Conservation (phyloP, 2,888 invertebrate genomes). For the Oegoconia quadripuncta region DNA sequence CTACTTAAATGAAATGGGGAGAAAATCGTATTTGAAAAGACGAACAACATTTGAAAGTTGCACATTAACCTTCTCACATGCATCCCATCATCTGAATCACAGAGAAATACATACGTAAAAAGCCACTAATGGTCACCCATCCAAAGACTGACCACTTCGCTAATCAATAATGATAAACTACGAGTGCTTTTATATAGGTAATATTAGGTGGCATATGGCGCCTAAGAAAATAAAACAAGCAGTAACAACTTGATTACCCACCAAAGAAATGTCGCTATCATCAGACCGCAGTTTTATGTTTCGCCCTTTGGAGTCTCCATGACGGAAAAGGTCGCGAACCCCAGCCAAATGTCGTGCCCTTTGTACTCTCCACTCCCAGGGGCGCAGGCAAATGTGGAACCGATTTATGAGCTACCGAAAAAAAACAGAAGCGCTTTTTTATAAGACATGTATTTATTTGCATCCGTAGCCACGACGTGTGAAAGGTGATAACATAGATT, state of each 20-base stretch:
- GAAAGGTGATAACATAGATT: too few relatives aligned
- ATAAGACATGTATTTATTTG: too few relatives aligned
- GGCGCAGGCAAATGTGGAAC: neutral
- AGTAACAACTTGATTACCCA: neutral
- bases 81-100: too few relatives aligned
- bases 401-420: too few relatives aligned
- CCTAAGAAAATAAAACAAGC: too few relatives aligned
- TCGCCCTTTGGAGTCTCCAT: slow-evolving; percentile 49
- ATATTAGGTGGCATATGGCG: too few relatives aligned
- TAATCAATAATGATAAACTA: too few relatives aligned
- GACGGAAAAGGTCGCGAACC: slow-evolving; percentile 58
- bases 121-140: too few relatives aligned
- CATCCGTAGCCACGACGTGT: too few relatives aligned
- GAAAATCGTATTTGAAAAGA: neutral
- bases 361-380: slow-evolving; percentile 43
- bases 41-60: neutral
- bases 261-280: slow-evolving; percentile 51
- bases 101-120: too few relatives aligned
- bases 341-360: slow-evolving; percentile 64
- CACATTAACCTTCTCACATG: neutral
- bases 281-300: slow-evolving; percentile 47
- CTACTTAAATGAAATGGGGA: slow-evolving; percentile 2
- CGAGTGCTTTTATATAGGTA: too few relatives aligned
- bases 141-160: too few relatives aligned
- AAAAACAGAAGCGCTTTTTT: neutral